These are phyloP conservation scores for Ichneumon xanthorius DNA, from an alignment of 2,888 invertebrate species.

Conservation along the genomic window DNA sequence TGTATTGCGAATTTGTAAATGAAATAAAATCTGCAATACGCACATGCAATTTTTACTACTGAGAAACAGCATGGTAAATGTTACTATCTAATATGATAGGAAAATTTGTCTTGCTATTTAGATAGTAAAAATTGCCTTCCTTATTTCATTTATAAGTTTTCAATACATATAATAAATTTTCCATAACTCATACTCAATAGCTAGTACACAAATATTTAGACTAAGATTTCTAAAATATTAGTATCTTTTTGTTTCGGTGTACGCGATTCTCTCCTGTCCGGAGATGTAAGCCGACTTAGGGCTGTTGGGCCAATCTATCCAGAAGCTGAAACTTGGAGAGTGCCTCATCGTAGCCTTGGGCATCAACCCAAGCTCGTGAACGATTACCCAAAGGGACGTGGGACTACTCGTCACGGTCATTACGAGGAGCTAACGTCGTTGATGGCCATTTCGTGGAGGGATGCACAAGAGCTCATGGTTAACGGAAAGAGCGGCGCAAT, in stretches of 20 bases:
- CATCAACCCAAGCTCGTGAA: constrained; percentile 1
- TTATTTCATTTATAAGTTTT: no score
- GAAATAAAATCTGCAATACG: no score
- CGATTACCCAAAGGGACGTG: constrained; percentile 36
- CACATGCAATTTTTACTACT: no score
- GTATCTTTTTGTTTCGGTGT: background rate
- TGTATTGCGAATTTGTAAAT: no score
- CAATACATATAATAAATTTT: no score
- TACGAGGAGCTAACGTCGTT: constrained; percentile 50
- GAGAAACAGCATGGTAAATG: no score
- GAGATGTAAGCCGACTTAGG: background rate
- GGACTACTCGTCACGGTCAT: constrained; percentile 41
- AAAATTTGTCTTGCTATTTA: no score
- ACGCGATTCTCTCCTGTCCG: background rate
- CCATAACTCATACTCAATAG: background rate
- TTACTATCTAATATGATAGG: no score
- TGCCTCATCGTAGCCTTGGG: background rate
- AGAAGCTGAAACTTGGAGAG: background rate
- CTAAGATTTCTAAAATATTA: background rate
- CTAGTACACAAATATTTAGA: background rate
- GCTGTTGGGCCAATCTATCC: constrained; percentile 7
- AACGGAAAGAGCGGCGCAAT: background rate
- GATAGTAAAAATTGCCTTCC: no score
- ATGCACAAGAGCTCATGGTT: background rate
- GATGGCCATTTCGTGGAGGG: constrained; percentile 35